A percentile compares a stretch with the other conserved stretches of the same genome.
Conservation (phyloP, 2,888 invertebrate species). For the Volucella inanis region DNA sequence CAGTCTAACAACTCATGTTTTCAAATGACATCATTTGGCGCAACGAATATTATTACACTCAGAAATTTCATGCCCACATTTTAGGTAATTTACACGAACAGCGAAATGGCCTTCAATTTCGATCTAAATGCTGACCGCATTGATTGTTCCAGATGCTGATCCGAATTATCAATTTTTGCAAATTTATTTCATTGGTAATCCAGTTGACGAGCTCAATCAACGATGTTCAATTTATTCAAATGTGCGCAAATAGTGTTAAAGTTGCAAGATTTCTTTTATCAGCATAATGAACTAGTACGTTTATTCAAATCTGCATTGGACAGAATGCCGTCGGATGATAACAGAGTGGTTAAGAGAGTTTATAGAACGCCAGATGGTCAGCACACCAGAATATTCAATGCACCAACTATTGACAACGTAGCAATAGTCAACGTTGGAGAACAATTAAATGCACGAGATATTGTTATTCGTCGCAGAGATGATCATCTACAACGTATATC, state of each 20-base stretch:
- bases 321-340: neutral
- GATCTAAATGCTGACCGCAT: constrained; percentile 18
- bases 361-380: constrained; percentile 1
- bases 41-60: constrained; percentile 21
- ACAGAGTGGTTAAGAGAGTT: constrained; percentile 12
- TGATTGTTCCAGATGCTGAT: constrained; percentile 5
- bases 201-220: no score
- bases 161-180: neutral
- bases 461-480: constrained; percentile 12
- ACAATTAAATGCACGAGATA: no score
- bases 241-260: constrained; percentile 9
- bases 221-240: neutral
- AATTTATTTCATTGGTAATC: no score
- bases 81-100: constrained; percentile 20
- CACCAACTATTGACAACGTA: constrained; percentile 6
- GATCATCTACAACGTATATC: constrained; percentile 7
- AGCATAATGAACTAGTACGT: neutral
- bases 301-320: neutral
- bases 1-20: constrained; percentile 22
- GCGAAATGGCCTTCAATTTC: neutral
- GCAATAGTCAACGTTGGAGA: constrained; percentile 8
- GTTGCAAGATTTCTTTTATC: neutral
- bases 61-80: constrained; percentile 26
- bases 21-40: constrained; percentile 28
- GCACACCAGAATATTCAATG: constrained; percentile 10